phyloP scores from a whole-genome alignment of 2,113 vertebrate genomes.

The Notarius lentiginosus region DNA sequence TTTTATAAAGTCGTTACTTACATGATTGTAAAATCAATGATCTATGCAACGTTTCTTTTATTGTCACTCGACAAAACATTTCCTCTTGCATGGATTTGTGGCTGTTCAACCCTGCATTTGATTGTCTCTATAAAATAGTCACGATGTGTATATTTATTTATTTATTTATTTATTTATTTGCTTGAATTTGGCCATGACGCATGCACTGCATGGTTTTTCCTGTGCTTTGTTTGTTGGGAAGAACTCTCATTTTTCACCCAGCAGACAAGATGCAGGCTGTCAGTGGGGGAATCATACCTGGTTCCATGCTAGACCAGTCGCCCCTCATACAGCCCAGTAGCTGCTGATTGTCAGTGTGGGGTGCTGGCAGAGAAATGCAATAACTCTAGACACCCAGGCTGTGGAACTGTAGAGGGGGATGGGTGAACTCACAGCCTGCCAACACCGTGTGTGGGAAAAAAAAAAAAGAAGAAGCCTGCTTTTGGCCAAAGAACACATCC shows the following conservation, averaged over 20 bases:
- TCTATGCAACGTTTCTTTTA: background rate
- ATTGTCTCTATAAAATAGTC: constrained; percentile 16
- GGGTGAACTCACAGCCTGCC: constrained; percentile 48
- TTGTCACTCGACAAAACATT: background rate
- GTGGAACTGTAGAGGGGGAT: constrained; percentile 45
- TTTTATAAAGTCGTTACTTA: constrained; percentile 9
- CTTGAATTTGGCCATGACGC: constrained; percentile 45
- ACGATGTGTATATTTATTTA: constrained; percentile 1
- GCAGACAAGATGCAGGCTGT: constrained; percentile 55
- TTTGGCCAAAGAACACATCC: constrained; percentile 40
- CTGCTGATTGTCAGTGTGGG: constrained; percentile 55
- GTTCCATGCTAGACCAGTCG: constrained; percentile 55
- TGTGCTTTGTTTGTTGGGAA: constrained; percentile 25
- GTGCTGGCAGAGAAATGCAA: constrained; percentile 54
- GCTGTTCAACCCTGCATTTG: background rate
- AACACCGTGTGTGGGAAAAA: constrained; percentile 37
- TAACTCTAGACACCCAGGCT: constrained; percentile 49
- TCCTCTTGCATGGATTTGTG: background rate
- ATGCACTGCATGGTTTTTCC: constrained; percentile 20
- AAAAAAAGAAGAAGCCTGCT: constrained; percentile 23
- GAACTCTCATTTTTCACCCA: constrained; percentile 38
- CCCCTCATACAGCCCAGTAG: constrained; percentile 52
- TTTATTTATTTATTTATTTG: constrained; percentile 9
- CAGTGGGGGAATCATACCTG: constrained; percentile 54
- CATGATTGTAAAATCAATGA: constrained; percentile 9